Base-by-base conservation (phyloP, 2,888 invertebrate genomes). In the Ochropleura plecta region DNA sequence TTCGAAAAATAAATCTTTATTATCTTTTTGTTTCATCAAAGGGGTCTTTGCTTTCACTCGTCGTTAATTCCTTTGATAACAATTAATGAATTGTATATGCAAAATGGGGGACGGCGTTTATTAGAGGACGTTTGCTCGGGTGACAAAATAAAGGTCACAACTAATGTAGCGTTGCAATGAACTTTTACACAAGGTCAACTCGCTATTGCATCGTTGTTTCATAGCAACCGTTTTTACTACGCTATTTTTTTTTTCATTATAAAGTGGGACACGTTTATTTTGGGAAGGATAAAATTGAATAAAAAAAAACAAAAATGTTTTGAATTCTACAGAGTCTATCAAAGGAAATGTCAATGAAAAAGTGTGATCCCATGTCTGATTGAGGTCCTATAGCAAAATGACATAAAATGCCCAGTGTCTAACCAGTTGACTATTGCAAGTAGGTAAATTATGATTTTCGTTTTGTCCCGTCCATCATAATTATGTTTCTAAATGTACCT, bases 101-200 rank as follows among this genome's bases (percentile, higher is more conserved):
- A 71, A 81, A 72, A 40, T 53, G 49, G 71, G 57, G 70, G 62
- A 49, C 79, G 60, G n/a, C 42, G 57, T 74, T 63, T 73, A 64
- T 83, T 78, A 76, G 49, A 76, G 73, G 68, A 83, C 76, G 68
- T 14, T 63, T 51, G 57, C 16, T 20, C 51, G 68, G 63, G 64
- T 74, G 74, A 81, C 74, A 76, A 81, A 73, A 83, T 65, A 86
- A 81, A 85, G 75, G 78, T 81, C 76, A 55, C 60, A 73, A 48
- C 48, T 67, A 85, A 76, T 79, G 71, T 81, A 81, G 69, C 69
- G 62, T 74, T 67, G 70, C 78, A 85, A 73, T 83, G 84, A 86
- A 83, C 81, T 72, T 75, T 77, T 83, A 70, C 59, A 63, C 84
- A 78, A 86, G 78, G 84, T 83, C 69, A 73, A 80, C 60, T 70